These are phyloP conservation scores for Pogonognathellus flavescens DNA, from an alignment of 1,140 invertebrate species.

Conservation along the genomic window DNA sequence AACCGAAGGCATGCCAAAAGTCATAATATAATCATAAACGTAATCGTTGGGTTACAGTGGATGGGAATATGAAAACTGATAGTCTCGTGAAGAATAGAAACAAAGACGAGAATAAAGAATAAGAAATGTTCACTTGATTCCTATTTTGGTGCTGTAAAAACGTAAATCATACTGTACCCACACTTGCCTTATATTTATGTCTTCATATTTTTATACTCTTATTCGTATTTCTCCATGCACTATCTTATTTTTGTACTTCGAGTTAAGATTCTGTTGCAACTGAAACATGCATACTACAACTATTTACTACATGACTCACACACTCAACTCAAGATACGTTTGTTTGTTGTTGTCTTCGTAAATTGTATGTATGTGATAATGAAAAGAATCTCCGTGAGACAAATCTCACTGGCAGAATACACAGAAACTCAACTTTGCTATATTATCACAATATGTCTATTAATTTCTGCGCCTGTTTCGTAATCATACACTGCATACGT, in stretches of 20 bases:
- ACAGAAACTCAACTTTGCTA: slow-evolving; percentile 9
- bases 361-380: not conserved
- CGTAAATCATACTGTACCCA: not conserved
- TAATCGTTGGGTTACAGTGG: too few species aligned
- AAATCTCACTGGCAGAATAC: slow-evolving; percentile 21
- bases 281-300: not conserved
- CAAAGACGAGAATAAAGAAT: not conserved
- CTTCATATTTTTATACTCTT: too few species aligned
- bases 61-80: slow-evolving; percentile 11
- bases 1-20: too few species aligned
- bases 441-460: not conserved
- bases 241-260: too few species aligned
- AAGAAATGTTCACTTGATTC: not conserved
- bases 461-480: not conserved
- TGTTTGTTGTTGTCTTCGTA: not conserved
- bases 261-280: too few species aligned
- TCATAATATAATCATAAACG: too few species aligned
- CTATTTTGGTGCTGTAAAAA: not conserved
- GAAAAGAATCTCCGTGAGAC: slow-evolving; percentile 41
- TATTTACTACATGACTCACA: slow-evolving; percentile 16
- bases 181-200: too few species aligned
- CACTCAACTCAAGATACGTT: not conserved
- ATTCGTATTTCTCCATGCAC: too few species aligned
- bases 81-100: not conserved
- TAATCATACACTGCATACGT: not conserved